phyloP scores from a whole-genome alignment of 2,888 invertebrate species.

The Phengaris alcon region DNA sequence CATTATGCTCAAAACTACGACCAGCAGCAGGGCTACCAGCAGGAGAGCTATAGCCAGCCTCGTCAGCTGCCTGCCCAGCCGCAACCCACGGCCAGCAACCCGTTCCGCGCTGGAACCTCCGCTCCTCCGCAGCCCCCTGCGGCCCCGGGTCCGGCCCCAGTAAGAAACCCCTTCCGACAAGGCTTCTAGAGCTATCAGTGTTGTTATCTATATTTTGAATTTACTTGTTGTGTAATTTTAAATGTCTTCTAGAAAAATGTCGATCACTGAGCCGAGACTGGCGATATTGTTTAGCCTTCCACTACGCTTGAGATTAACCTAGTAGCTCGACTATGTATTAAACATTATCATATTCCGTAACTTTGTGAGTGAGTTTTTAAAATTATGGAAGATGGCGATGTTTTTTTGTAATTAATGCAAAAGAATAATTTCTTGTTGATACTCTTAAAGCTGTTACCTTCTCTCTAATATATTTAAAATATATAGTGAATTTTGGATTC shows the following conservation, averaged over 20 bases:
- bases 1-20: conserved; percentile 67
- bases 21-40: conserved; percentile 60
- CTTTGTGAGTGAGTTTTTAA: background rate
- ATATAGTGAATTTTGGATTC: conserved; percentile 16
- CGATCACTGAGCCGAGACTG: conserved; percentile 73
- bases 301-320: conserved; percentile 53
- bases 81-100: conserved; percentile 68
- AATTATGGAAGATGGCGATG: background rate
- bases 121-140: conserved; percentile 62
- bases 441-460: conserved; percentile 34
- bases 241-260: conserved; percentile 68
- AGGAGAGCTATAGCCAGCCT: conserved; percentile 60
- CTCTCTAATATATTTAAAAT: conserved; percentile 16
- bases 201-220: conserved; percentile 73
- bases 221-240: conserved; percentile 78
- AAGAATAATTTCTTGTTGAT: conserved; percentile 37
- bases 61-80: conserved; percentile 73
- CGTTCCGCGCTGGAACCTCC: conserved; percentile 57
- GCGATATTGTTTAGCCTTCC: conserved; percentile 62
- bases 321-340: conserved; percentile 22
- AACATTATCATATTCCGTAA: background rate
- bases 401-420: conserved; percentile 23
- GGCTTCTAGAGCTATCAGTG: conserved; percentile 81
- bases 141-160: conserved; percentile 61
- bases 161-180: conserved; percentile 84